Evolutionary conservation across 92 coral and sea anemone species (phyloP).

Genomic region (Virgularia gustaviana): DNA sequence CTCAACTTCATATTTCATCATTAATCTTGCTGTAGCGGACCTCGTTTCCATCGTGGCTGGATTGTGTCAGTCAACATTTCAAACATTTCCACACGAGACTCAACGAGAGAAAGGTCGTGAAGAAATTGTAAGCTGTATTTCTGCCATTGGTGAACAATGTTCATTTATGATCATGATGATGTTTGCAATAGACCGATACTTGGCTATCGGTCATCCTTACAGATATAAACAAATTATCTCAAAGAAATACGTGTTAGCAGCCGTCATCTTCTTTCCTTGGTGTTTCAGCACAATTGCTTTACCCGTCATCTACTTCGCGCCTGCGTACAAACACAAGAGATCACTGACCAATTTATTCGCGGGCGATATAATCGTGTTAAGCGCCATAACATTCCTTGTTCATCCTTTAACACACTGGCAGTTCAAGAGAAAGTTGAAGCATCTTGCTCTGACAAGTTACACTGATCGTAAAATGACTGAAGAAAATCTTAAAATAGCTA

Average conservation of each 20-base stretch:
- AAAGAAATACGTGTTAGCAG: not conserved
- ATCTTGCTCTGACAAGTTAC: not conserved
- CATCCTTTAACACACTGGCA: constrained; percentile 1
- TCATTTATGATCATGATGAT: not conserved
- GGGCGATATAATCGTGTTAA: not conserved
- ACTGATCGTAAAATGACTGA: not conserved
- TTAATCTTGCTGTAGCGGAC: not conserved
- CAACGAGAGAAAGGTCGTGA: not conserved
- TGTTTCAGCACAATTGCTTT: not conserved
- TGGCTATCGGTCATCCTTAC: constrained; percentile 7
- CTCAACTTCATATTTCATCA: not conserved
- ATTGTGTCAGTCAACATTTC: not conserved
- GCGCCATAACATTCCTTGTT: not conserved
- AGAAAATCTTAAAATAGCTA: constrained; percentile 7
- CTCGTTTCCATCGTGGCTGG: not conserved
- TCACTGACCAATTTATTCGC: not conserved
- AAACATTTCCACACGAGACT: not conserved
- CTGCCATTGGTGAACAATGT: not conserved
- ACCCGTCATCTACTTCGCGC: constrained; percentile 2
- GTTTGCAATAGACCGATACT: constrained; percentile 2
- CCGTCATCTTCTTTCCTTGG: not conserved
- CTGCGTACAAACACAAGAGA: not conserved
- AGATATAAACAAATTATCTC: not conserved
- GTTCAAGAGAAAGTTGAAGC: not conserved
- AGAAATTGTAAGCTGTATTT: not conserved